Percentiles rank a stretch among this genome's conserved stretches.
Evolutionary conservation across 2,888 invertebrate species (phyloP).

Genomic region (Yponomeuta evonymella): DNA sequence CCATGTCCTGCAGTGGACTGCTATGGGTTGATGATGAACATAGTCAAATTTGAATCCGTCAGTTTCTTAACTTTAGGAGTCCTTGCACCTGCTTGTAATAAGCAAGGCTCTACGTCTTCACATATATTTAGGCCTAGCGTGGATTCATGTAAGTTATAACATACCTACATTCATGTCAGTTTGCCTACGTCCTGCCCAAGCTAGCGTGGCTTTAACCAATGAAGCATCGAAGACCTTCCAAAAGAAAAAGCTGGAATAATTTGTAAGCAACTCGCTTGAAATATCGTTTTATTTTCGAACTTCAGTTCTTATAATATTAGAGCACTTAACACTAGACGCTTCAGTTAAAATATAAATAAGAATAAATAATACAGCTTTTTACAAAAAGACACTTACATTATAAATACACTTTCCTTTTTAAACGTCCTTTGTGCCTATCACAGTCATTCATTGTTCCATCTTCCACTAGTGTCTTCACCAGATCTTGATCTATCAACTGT

Average conservation of each 20-base stretch:
- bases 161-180: too few species aligned
- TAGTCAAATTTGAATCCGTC: too few species aligned
- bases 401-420: slow-evolving; percentile 5
- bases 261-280: slow-evolving; percentile 29
- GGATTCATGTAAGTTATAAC: not conserved
- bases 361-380: slow-evolving; percentile 17
- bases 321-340: slow-evolving; percentile 8
- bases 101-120: not conserved
- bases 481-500: slow-evolving; percentile 62
- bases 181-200: too few species aligned
- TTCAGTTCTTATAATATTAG: slow-evolving; percentile 28
- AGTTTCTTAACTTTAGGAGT: too few species aligned
- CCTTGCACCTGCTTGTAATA: too few species aligned
- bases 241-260: slow-evolving; percentile 14
- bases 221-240: not conserved
- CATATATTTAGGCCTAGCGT: not conserved
- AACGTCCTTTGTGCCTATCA: slow-evolving; percentile 13
- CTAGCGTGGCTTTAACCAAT: too few species aligned
- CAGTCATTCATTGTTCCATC: slow-evolving; percentile 11
- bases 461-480: not conserved
- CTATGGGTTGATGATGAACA: too few species aligned
- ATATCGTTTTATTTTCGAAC: slow-evolving; percentile 56
- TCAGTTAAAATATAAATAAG: slow-evolving; percentile 14
- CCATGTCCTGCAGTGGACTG: too few species aligned
- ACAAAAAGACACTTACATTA: slow-evolving; percentile 6